A percentile compares a stretch with the other conserved stretches of the same genome.
These are phyloP conservation scores for Neocrepidodera transversa DNA, from an alignment of 2,888 invertebrate genomes.

Conservation along the genomic window DNA sequence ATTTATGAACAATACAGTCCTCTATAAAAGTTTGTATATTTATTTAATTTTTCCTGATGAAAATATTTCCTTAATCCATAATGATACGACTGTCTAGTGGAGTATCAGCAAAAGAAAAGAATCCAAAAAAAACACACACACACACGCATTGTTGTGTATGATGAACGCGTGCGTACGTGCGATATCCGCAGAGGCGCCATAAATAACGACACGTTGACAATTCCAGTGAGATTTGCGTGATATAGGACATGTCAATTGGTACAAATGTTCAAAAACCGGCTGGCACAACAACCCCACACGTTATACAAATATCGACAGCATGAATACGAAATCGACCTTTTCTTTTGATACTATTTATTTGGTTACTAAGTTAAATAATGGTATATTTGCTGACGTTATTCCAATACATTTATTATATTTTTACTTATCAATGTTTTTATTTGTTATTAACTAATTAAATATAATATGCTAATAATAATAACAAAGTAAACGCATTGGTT, in stretches of 20 bases:
- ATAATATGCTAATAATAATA: no score
- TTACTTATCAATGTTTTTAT: no score
- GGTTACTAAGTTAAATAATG: neutral
- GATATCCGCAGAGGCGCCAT: conserved; percentile 53
- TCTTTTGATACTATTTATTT: neutral
- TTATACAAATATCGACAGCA: conserved; percentile 41
- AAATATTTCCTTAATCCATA: neutral
- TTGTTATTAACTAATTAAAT: no score
- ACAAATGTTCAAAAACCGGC: conserved; percentile 47
- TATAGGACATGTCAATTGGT: conserved; percentile 58
- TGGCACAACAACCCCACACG: conserved; percentile 42
- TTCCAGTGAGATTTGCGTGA: conserved; percentile 55
- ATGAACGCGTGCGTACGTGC: conserved; percentile 43
- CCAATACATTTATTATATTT: no score
- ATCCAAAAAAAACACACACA: neutral
- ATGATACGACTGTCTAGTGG: neutral
- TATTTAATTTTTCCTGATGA: neutral
- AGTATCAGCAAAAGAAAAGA: conserved; percentile 15
- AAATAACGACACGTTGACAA: conserved; percentile 55
- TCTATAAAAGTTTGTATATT: no score
- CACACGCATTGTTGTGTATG: conserved; percentile 35
- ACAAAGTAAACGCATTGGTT: no score
- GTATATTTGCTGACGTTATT: no score
- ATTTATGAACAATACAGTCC: no score
- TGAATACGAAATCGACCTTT: conserved; percentile 41